Conservation (phyloP, 2,113 vertebrate species). For the Brachirus orientalis region DNA sequence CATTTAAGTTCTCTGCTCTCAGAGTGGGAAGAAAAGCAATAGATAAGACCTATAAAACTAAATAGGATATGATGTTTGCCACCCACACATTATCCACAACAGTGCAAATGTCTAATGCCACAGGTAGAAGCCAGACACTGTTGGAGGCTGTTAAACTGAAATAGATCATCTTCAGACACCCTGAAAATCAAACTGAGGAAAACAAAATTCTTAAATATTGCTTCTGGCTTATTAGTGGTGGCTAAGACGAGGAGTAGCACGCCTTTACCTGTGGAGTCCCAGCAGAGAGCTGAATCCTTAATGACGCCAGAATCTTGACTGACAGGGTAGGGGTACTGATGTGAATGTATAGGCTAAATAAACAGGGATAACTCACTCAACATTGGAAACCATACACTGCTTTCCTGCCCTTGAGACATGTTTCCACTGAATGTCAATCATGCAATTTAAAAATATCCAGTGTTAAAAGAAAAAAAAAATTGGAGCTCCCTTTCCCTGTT, state of each 20-base stretch:
- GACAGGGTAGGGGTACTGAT: slow-evolving; percentile 66
- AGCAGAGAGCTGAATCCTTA: slow-evolving; percentile 23
- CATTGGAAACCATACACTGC: slow-evolving; percentile 46
- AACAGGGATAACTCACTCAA: slow-evolving; percentile 57
- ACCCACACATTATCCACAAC: slow-evolving; percentile 32
- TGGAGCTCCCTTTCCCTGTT: not conserved
- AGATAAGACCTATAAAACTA: slow-evolving; percentile 16
- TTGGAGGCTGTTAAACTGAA: slow-evolving; percentile 18
- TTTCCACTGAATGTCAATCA: slow-evolving; percentile 59
- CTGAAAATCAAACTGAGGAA: slow-evolving; percentile 56
- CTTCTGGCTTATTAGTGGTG: slow-evolving; percentile 38
- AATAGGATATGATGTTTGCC: slow-evolving; percentile 15
- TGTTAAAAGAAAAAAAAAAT: slow-evolving; percentile 5
- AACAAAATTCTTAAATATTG: slow-evolving; percentile 38
- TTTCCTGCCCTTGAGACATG: slow-evolving; percentile 46
- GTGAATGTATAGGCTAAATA: slow-evolving; percentile 50
- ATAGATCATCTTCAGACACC: slow-evolving; percentile 18
- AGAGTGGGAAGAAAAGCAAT: slow-evolving; percentile 17
- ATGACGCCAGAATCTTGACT: slow-evolving; percentile 59
- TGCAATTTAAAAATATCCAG: slow-evolving; percentile 51
- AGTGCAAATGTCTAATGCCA: slow-evolving; percentile 15
- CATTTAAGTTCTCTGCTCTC: slow-evolving; percentile 24
- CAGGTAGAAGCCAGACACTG: slow-evolving; percentile 10
- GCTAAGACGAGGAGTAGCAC: slow-evolving; percentile 2
- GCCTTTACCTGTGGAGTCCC: no score